A percentile compares a stretch with the other conserved stretches of the same genome.
Conservation (phyloP, 2,888 invertebrate species). For the Metopia argyrocephala region DNA sequence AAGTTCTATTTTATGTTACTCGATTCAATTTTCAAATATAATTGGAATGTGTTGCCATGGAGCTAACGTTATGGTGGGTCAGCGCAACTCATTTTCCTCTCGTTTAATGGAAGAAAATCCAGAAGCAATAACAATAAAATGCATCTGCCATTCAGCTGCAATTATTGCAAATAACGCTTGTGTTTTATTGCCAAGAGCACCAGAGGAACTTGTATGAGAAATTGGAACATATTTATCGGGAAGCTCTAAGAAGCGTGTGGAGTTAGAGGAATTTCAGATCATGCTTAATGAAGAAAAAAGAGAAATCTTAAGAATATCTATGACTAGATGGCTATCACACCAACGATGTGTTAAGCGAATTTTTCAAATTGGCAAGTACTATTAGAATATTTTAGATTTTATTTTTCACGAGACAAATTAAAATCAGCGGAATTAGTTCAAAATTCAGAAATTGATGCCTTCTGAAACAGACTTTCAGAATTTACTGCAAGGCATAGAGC, state of each 20-base stretch:
- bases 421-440: conserved; percentile 6
- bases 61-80: conserved; percentile 22
- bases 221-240: conserved; percentile 14
- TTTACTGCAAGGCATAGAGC: no score
- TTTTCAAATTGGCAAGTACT: conserved; percentile 17
- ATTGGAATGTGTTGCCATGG: conserved; percentile 25
- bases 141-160: conserved; percentile 46
- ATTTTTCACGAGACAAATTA: conserved; percentile 5
- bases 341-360: background rate
- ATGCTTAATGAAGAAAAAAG: conserved; percentile 31
- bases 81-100: conserved; percentile 18
- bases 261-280: conserved; percentile 29
- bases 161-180: conserved; percentile 34
- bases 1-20: background rate
- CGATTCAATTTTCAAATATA: conserved; percentile 25
- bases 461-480: no score
- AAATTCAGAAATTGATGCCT: no score
- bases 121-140: conserved; percentile 19
- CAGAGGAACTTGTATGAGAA: conserved; percentile 26
- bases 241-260: conserved; percentile 14
- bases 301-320: conserved; percentile 23
- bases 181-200: conserved; percentile 15
- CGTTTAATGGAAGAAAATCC: conserved; percentile 20
- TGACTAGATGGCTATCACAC: conserved; percentile 31
- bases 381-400: conserved; percentile 25